A percentile compares a stretch with the other conserved stretches of the same genome.
phyloP scores from a whole-genome alignment of 2,113 vertebrate species.

The Vanacampus margaritifer region DNA sequence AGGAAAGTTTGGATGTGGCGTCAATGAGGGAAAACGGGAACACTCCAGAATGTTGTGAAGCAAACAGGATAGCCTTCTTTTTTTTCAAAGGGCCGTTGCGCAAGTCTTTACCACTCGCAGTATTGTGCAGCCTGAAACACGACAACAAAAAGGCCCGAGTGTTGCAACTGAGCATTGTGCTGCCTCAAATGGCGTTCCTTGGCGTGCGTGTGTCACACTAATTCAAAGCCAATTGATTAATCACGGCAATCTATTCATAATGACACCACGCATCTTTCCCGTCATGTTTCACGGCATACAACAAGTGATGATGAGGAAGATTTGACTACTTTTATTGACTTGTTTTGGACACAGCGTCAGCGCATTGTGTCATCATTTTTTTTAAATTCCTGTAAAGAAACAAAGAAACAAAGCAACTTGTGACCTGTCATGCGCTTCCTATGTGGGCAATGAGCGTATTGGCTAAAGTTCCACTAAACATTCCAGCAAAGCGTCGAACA shows the following conservation, averaged over 20 bases:
- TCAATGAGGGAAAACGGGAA: not conserved
- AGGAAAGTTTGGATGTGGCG: not conserved
- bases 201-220: not conserved
- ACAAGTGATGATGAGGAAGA: not conserved
- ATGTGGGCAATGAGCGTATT: not conserved
- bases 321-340: not conserved
- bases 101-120: not conserved
- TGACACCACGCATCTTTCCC: not conserved
- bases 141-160: not conserved
- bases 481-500: not conserved
- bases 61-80: not conserved
- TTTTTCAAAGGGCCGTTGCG: not conserved
- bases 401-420: not conserved
- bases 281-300: not conserved
- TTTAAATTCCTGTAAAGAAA: not conserved
- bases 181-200: not conserved
- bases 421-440: not conserved
- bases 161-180: not conserved
- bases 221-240: not conserved
- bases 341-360: not conserved
- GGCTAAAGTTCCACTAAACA: not conserved
- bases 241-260: constrained; percentile 1
- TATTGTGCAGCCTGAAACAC: not conserved
- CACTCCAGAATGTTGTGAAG: not conserved
- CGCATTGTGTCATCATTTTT: not conserved